Percentiles rank a stretch among this genome's conserved stretches.
Evolutionary conservation across 2,888 invertebrate genomes (phyloP).

Genomic region (Drosophila anomelani): DNA sequence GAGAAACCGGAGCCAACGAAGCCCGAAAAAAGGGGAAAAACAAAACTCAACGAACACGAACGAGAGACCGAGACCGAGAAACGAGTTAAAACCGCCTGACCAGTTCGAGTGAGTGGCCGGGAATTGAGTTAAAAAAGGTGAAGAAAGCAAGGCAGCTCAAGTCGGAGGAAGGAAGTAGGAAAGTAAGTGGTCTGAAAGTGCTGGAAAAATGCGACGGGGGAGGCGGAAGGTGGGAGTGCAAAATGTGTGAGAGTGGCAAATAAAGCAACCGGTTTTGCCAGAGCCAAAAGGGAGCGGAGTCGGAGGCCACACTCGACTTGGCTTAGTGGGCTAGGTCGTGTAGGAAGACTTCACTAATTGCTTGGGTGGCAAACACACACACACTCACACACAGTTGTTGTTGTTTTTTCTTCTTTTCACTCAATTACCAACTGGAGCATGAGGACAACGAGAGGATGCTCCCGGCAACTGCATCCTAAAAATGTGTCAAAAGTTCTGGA

Average conservation of each 20-base stretch:
- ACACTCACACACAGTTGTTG: too few species aligned
- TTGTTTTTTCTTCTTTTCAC: conserved; percentile 52
- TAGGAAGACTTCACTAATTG: conserved; percentile 72
- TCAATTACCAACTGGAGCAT: conserved; percentile 75
- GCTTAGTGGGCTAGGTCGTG: conserved; percentile 78
- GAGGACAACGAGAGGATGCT: conserved; percentile 35
- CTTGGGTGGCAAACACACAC: conserved; percentile 66
- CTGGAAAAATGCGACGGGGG: conserved; percentile 30
- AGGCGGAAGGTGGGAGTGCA: conserved; percentile 4
- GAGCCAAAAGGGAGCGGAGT: conserved; percentile 21
- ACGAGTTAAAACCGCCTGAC: conserved; percentile 24
- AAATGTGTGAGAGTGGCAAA: conserved; percentile 49
- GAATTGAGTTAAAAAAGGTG: conserved; percentile 53
- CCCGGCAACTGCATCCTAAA: conserved; percentile 52
- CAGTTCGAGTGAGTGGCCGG: conserved; percentile 28
- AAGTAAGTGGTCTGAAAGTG: conserved; percentile 28
- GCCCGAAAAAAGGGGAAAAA: conserved; percentile 65
- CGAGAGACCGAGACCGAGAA: conserved; percentile 7
- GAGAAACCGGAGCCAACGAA: conserved; percentile 48
- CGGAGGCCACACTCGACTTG: conserved; percentile 54
- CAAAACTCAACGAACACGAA: conserved; percentile 80
- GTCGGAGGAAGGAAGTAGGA: conserved; percentile 50
- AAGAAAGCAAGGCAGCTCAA: conserved; percentile 44
- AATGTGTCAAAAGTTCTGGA: conserved; percentile 73
- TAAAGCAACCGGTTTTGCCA: conserved; percentile 65